Base-by-base conservation (phyloP, 1,140 invertebrate species). In the Theocolax elegans region DNA sequence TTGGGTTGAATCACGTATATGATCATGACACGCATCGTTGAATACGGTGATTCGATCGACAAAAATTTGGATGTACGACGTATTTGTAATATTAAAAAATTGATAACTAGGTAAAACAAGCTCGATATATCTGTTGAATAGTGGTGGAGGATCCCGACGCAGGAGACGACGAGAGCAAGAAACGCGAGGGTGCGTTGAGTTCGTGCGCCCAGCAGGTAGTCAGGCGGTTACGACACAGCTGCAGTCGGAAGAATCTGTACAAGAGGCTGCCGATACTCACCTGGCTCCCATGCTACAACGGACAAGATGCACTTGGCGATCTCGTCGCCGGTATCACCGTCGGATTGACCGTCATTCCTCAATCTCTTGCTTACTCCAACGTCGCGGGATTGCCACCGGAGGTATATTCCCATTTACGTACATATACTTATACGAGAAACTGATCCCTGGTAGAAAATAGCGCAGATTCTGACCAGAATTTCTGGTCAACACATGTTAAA, bases 281-380 rank as follows among this genome's bases (percentile, higher is more conserved):
- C 48, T 95, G 94, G 93, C 77, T 93, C 66, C 92, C 92, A 1
- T 88, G 87, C 42, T 95, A 95, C 83, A 90, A 87, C 63, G 75
- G 79, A 4, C 87, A 90, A 19, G 89, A 91, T 83, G 89, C 91
- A 2, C 75, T 94, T 9, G 91, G 92, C 0, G 94, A 95, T 84
- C 78, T 94, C n/a, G 90, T 95, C 51, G 94, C 95, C 1, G 95
- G 95, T 25, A 83, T 94, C 31, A 94, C 95, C 0, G 94, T 96
- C 4, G 95, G 94, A 0, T 87, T 97, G 12, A 97, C 94, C 4
- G 91, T 93, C 3, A 93, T 94, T 70, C 92, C 92, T 10, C 92
- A 93, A 79, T 92, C 91, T 15, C 82, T 96, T 59, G 95, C 95
- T 3, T 97, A 96, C 82, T 90, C 94, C 10, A 91, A 90, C 73